Conservation (phyloP, 2,888 invertebrate species). For the Polydrusus pterygomalis region DNA sequence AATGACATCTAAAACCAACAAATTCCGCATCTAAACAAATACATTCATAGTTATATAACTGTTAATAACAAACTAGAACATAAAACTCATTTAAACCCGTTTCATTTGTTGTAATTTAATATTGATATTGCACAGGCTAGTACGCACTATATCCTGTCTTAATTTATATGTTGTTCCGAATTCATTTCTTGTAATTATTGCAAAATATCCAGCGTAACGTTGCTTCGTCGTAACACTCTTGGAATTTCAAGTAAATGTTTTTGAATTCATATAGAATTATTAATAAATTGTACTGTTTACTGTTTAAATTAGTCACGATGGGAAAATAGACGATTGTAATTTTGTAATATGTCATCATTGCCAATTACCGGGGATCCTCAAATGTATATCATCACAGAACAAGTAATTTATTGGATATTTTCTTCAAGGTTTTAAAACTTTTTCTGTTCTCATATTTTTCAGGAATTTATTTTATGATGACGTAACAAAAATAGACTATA, state of each 20-base stretch:
- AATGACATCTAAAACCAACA: not conserved
- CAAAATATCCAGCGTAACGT: not conserved
- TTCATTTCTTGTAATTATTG: constrained; percentile 8
- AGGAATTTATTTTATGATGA: too few species aligned
- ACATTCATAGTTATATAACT: too few species aligned
- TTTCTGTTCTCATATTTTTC: too few species aligned
- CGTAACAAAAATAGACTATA: too few species aligned
- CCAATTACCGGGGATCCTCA: constrained; percentile 11
- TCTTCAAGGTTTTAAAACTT: not conserved
- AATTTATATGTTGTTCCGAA: constrained; percentile 4
- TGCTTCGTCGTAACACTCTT: constrained; percentile 1
- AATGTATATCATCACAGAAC: constrained; percentile 10
- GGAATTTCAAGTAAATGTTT: not conserved
- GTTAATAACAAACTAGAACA: too few species aligned
- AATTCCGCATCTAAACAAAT: too few species aligned
- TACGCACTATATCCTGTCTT: constrained; percentile 23
- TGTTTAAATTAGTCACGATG: constrained; percentile 5
- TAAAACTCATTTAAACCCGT: not conserved
- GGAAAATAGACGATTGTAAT: not conserved
- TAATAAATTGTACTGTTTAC: constrained; percentile 8
- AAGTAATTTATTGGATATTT: not conserved
- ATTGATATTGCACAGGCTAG: not conserved
- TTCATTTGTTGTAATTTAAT: not conserved
- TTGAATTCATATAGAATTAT: not conserved
- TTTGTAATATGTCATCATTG: not conserved